These are phyloP conservation scores for Pseudomyrmex pallidus DNA, from an alignment of 1,140 invertebrate genomes.

Conservation along the genomic window DNA sequence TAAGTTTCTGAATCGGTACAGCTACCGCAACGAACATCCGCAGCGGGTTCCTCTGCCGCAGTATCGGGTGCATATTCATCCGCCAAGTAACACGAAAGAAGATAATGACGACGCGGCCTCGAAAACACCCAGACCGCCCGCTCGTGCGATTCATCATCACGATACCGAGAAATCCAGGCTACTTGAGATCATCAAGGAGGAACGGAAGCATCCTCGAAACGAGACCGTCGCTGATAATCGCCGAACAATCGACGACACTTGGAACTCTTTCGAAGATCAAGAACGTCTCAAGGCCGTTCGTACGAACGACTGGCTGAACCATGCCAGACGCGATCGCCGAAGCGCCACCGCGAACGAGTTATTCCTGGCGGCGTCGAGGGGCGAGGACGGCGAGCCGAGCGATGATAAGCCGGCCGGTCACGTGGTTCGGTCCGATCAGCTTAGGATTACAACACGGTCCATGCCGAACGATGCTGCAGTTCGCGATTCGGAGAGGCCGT, in stretches of 20 bases:
- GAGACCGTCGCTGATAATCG: not conserved
- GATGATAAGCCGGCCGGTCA: conserved; percentile 45
- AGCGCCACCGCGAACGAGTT: conserved; percentile 25
- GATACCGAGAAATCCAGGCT: conserved; percentile 74
- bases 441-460: conserved; percentile 35
- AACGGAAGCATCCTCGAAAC: conserved; percentile 46
- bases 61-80: conserved; percentile 72
- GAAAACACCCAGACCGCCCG: not conserved
- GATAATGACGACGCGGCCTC: not conserved
- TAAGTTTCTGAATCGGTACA: conserved; percentile 88
- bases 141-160: not conserved
- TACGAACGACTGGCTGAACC: conserved; percentile 85
- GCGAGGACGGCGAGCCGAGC: conserved; percentile 28
- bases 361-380: conserved; percentile 38
- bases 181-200: conserved; percentile 86
- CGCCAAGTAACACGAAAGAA: conserved; percentile 26
- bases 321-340: conserved; percentile 78
- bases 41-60: conserved; percentile 74
- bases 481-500: conserved; percentile 64
- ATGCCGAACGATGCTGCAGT: conserved; percentile 16
- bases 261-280: conserved; percentile 39
- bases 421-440: conserved; percentile 19
- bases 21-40: conserved; percentile 85
- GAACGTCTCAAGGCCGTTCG: conserved; percentile 83
- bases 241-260: conserved; percentile 6